Base-by-base conservation (phyloP, 2,888 invertebrate genomes). In the Dryobotodes eremita region DNA sequence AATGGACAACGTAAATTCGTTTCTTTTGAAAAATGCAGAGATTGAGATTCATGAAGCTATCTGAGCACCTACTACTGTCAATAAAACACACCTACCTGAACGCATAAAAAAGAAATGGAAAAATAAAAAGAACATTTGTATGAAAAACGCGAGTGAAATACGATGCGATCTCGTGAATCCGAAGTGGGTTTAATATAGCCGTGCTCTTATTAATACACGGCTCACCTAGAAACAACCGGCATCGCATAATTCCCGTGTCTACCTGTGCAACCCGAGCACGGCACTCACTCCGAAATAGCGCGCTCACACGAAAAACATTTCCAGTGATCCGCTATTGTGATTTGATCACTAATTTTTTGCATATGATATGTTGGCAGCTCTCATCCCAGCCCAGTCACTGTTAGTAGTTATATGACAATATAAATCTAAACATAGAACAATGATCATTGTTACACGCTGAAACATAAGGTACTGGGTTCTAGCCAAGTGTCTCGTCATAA, bases 131-230 rank as follows among this genome's bases (percentile, higher is more conserved):
- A 83, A 76, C 59, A 62, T 73, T 66, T 80, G 62, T 42, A 26
- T 75, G 55, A 81, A 86, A 81, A 84, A 84, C 76, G 79, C 72
- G 71, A 82, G 80, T 93, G 95, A 94, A 95, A 95, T 90, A 90
- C 86, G 95, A 95, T 93, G 92, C 95, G 90, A 89, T 91, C 89
- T 88, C 88, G 86, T 90, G 92, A 92, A 91, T 91, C 85, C 89
- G 87, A 90, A 90, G 91, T 90, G 91, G 83, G 92, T 93, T 93
- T 93, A 94, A 94, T 94, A 94, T 94, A 94, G 93, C 90, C 84
- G 86, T 89, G 90, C 86, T 91, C 90, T 91, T 95, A 95, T 94
- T 94, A 94, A 94, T 95, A 95, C 92, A 64, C 93, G 78, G 85
- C 93, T 91, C 93, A 94, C 94, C 92, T 94, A 93, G 93, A 90